phyloP scores from a whole-genome alignment of 2,888 invertebrate genomes.

The Callosobruchus maculatus region DNA sequence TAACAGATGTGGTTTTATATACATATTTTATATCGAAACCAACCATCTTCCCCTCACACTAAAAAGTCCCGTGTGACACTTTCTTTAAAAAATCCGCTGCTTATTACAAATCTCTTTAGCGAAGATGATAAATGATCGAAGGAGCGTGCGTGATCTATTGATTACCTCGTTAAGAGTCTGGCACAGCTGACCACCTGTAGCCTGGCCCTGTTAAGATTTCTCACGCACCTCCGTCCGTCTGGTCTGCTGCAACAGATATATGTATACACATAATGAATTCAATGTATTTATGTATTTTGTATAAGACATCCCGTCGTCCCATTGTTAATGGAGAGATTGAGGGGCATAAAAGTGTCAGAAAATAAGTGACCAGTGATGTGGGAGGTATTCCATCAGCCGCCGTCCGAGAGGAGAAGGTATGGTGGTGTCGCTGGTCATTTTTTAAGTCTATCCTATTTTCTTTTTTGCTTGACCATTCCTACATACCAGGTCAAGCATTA shows the following conservation, averaged over 20 bases:
- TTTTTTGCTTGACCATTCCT: no score
- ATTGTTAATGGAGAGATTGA: slow-evolving; percentile 50
- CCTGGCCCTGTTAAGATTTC: slow-evolving; percentile 13
- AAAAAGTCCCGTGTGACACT: slow-evolving; percentile 18
- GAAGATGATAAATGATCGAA: slow-evolving; percentile 50
- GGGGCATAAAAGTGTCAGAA: slow-evolving; percentile 44
- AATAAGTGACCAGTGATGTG: slow-evolving; percentile 41
- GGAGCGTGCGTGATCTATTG: slow-evolving; percentile 51
- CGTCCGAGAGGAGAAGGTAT: not conserved
- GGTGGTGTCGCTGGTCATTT: not conserved
- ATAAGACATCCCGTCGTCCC: slow-evolving; percentile 49
- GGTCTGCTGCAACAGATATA: slow-evolving; percentile 24
- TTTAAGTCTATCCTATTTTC: no score
- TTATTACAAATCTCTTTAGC: slow-evolving; percentile 50
- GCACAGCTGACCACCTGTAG: slow-evolving; percentile 39
- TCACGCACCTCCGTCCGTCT: not conserved
- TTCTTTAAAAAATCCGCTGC: slow-evolving; percentile 41
- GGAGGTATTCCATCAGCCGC: slow-evolving; percentile 19
- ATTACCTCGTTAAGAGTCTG: slow-evolving; percentile 50
- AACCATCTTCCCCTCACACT: not conserved
- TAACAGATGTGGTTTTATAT: no score
- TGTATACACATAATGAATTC: slow-evolving; percentile 51
- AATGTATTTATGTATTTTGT: slow-evolving; percentile 53
- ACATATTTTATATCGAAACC: not conserved
- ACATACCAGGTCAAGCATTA: no score